A percentile compares a stretch with the other conserved stretches of the same genome.
phyloP scores from a whole-genome alignment of 2,888 invertebrate genomes.

The Amiota minor region DNA sequence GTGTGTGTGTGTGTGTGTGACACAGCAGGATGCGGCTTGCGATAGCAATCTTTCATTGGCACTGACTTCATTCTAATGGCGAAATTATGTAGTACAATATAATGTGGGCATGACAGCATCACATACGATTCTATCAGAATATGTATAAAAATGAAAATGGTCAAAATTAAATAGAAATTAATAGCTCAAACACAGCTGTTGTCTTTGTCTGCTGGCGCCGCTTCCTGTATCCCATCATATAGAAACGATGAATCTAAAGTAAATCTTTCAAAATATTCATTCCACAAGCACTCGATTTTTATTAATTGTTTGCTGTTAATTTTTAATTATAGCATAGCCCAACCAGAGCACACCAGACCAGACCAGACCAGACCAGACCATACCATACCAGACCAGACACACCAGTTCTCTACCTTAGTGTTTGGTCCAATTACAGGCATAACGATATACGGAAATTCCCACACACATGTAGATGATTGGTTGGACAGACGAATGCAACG shows the following conservation, averaged over 20 bases:
- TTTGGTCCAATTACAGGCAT: constrained; percentile 56
- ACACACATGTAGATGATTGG: constrained; percentile 49
- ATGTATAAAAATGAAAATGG: background rate
- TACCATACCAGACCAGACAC: constrained; percentile 13
- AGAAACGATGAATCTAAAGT: too few species aligned
- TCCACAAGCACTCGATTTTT: constrained; percentile 44
- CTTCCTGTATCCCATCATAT: background rate
- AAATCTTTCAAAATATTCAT: too few species aligned
- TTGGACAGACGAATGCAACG: background rate
- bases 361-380: constrained; percentile 12
- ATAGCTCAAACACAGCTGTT: too few species aligned
- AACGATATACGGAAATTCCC: constrained; percentile 53
- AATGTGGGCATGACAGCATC: constrained; percentile 9
- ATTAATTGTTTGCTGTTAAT: constrained; percentile 62
- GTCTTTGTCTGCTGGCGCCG: background rate
- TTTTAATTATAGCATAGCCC: constrained; percentile 53
- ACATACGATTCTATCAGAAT: too few species aligned
- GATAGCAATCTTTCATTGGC: constrained; percentile 58
- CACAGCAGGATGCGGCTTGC: constrained; percentile 54
- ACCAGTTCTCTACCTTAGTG: background rate
- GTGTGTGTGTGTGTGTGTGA: constrained; percentile 42
- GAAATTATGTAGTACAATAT: constrained; percentile 13
- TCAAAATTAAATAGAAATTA: background rate
- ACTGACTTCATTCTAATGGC: constrained; percentile 48
- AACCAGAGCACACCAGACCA: constrained; percentile 35